A percentile compares a stretch with the other conserved stretches of the same genome.
Conservation (phyloP, 1,140 invertebrate genomes). For the Plectrocnemia conspersa region DNA sequence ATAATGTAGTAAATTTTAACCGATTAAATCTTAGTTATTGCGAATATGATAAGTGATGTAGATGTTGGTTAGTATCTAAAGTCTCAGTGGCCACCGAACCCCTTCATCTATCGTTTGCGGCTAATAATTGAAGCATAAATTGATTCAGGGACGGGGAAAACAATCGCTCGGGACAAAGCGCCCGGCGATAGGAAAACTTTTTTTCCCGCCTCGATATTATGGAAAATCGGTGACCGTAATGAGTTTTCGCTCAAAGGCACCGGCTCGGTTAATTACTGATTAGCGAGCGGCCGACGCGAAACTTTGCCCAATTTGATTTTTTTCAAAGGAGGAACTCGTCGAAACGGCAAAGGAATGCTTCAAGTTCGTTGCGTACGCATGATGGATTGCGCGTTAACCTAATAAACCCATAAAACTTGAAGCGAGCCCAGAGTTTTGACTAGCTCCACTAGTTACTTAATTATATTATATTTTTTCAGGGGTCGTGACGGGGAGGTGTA, state of each 20-base stretch:
- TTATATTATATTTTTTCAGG: slow-evolving; percentile 23
- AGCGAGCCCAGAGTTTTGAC: neutral
- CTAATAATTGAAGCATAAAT: slow-evolving; percentile 34
- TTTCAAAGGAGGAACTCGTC: neutral
- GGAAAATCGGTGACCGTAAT: slow-evolving; percentile 31
- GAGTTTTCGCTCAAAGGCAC: slow-evolving; percentile 22
- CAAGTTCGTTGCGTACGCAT: neutral
- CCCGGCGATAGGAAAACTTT: slow-evolving; percentile 30
- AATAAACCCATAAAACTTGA: neutral
- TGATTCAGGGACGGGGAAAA: slow-evolving; percentile 30
- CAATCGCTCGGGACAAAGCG: slow-evolving; percentile 25
- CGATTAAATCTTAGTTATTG: no score
- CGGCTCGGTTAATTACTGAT: slow-evolving; percentile 8
- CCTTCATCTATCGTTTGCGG: slow-evolving; percentile 10
- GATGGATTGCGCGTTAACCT: no score
- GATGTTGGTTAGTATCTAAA: no score
- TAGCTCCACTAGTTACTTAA: slow-evolving; percentile 4
- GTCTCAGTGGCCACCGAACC: no score
- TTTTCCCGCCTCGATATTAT: slow-evolving; percentile 35
- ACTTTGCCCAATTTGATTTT: no score
- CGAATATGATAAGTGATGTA: no score
- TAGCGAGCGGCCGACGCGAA: no score
- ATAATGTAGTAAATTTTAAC: no score
- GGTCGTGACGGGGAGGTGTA: slow-evolving; percentile 38
- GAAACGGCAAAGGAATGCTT: neutral